Base-by-base conservation (phyloP, 2,113 vertebrate species). In the Machaerirhynchus nigripectus region DNA sequence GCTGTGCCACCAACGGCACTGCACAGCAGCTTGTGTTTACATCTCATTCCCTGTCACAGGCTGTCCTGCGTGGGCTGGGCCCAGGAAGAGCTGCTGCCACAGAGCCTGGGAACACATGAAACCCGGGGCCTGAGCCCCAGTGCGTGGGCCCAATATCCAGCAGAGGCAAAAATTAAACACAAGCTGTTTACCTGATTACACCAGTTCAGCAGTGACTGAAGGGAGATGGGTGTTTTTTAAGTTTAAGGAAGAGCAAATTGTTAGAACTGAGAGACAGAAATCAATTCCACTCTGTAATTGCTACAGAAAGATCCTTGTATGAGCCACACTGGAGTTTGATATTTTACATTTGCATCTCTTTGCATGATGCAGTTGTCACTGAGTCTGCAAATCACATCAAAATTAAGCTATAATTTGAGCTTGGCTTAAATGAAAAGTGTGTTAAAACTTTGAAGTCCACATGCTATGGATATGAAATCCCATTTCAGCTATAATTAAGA, bases 1-100 rank as follows among this genome's bases (percentile, higher is more conserved):
- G 88, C 88, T 89, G 82, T 95, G 95, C 90, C 83, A 53, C 87
- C 87, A 46, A 49, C 47, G 33, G 73, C 83, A 50, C 76, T 19
- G 83, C 92, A 96, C 95, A 93, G 94, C 94, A 96, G 92, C 90
- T 94, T 94, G 92, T 95, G 95, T 94, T 96, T 96, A 83, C 92
- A 75, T 56, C 89, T 85, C 68, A 37, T 59, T 89, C 94, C 76
- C 78, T 89, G 86, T 94, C 90, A 53, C 94, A 92, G 92, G 37
- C 87, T 89, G 87, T 93, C 92, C 92, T 93, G 88, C 27, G 94
- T 92, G n/a, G 95, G 93, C 74, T 90, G 92, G 46, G 88, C 89
- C 85, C 12, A 31, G 49, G 95, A 84, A 92, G 83, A 86, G 24
- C 28, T 3, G 67, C 81, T 93, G 90, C 68, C 35, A 42, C 87